Conservation (phyloP, 1,140 invertebrate genomes). For the Calliphora vicina region DNA sequence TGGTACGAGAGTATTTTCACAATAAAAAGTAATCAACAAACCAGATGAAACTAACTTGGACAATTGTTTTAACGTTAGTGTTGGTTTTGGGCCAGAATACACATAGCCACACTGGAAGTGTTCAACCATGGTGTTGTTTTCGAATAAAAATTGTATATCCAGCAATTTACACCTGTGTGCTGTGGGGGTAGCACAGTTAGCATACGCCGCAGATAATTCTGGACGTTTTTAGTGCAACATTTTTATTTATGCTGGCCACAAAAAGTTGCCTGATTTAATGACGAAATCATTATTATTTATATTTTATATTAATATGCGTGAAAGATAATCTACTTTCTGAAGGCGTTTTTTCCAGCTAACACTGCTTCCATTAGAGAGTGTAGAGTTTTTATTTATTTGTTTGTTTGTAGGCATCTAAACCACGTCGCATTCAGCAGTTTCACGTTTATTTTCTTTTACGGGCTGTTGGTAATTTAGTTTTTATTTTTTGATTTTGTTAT, state of each 20-base stretch:
- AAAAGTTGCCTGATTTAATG: conserved; percentile 44
- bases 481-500: conserved; percentile 17
- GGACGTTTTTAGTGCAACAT: not conserved
- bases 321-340: conserved; percentile 46
- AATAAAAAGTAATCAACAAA: conserved; percentile 31
- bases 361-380: too few relatives aligned
- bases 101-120: not conserved
- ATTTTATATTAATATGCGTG: conserved; percentile 52
- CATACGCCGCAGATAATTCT: not conserved
- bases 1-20: not conserved
- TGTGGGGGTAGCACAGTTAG: not conserved
- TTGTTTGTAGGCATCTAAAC: not conserved
- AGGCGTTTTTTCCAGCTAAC: not conserved
- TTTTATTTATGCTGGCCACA: too few relatives aligned
- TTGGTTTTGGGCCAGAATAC: not conserved
- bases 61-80: conserved; percentile 19
- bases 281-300: conserved; percentile 49
- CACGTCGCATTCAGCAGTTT: not conserved
- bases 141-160: not conserved
- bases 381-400: not conserved
- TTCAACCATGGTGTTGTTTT: conserved; percentile 10
- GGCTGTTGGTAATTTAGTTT: not conserved
- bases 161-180: conserved; percentile 31
- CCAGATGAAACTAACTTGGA: conserved; percentile 19
- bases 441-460: not conserved